Conservation (phyloP, 2,113 vertebrate species). For the Natator depressus region DNA sequence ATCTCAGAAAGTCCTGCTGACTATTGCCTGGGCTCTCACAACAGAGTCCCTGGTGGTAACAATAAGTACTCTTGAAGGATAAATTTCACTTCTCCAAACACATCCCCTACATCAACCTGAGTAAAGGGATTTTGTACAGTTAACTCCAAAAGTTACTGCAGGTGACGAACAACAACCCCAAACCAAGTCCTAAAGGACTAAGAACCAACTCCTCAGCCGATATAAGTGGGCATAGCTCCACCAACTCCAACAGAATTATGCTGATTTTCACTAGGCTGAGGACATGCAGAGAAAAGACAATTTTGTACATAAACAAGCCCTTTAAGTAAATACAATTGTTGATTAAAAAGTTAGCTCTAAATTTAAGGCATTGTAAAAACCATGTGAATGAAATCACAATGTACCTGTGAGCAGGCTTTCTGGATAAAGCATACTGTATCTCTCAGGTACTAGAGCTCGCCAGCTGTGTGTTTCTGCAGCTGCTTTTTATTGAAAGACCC, state of each 20-base stretch:
- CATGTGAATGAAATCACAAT: conserved; percentile 15
- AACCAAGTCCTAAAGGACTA: background rate
- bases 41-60: background rate
- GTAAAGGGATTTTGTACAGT: background rate
- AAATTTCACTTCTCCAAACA: background rate
- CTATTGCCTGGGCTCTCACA: conserved; percentile 12
- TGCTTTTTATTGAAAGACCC: conserved; percentile 68
- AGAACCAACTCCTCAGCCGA: background rate
- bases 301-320: conserved; percentile 61
- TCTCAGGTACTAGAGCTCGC: conserved; percentile 62
- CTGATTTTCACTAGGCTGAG: conserved; percentile 34
- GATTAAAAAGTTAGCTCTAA: conserved; percentile 32
- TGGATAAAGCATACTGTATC: conserved; percentile 56
- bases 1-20: conserved; percentile 33
- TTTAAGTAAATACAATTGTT: conserved; percentile 45
- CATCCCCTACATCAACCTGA: background rate
- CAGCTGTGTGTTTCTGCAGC: conserved; percentile 64
- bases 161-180: background rate
- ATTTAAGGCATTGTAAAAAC: conserved; percentile 6
- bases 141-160: background rate
- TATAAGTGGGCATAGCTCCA: background rate
- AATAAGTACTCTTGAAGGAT: background rate
- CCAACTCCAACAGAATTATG: background rate
- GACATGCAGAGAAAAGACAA: background rate
- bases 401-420: conserved; percentile 56